A percentile compares a stretch with the other conserved stretches of the same genome.
Evolutionary conservation across 1,140 invertebrate species (phyloP).

Genomic region (Drosophila asahinai): DNA sequence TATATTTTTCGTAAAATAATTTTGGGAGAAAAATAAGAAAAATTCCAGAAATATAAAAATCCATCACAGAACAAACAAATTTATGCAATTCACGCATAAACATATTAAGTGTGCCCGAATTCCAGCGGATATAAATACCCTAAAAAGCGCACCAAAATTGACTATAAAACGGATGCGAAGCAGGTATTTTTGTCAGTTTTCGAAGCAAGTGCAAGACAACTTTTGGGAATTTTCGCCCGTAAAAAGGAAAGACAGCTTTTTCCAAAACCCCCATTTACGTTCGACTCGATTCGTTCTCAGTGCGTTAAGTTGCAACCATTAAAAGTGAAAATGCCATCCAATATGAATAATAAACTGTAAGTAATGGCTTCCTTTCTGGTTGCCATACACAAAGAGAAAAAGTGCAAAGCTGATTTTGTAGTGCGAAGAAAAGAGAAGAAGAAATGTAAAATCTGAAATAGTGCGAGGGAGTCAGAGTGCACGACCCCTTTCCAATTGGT

Average conservation of each 20-base stretch:
- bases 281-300: slow-evolving; percentile 61
- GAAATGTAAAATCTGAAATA: slow-evolving; percentile 55
- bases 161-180: background rate
- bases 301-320: slow-evolving; percentile 82
- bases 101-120: background rate
- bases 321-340: slow-evolving; percentile 84
- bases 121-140: background rate
- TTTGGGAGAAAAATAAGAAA: too few species aligned
- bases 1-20: too few species aligned
- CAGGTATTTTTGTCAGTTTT: slow-evolving; percentile 13
- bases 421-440: slow-evolving; percentile 55
- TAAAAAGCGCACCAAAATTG: background rate
- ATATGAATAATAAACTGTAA: slow-evolving; percentile 85
- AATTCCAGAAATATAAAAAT: too few species aligned
- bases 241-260: slow-evolving; percentile 43
- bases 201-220: slow-evolving; percentile 34
- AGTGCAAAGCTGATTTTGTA: slow-evolving; percentile 82
- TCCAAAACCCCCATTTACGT: slow-evolving; percentile 50
- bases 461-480: slow-evolving; percentile 49
- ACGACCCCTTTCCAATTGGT: slow-evolving; percentile 68
- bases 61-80: too few species aligned
- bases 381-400: slow-evolving; percentile 49
- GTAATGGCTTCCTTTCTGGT: slow-evolving; percentile 62
- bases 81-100: too few species aligned
- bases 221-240: slow-evolving; percentile 22